Conservation (phyloP, 2,888 invertebrate genomes). For the Drosophila anomelani region DNA sequence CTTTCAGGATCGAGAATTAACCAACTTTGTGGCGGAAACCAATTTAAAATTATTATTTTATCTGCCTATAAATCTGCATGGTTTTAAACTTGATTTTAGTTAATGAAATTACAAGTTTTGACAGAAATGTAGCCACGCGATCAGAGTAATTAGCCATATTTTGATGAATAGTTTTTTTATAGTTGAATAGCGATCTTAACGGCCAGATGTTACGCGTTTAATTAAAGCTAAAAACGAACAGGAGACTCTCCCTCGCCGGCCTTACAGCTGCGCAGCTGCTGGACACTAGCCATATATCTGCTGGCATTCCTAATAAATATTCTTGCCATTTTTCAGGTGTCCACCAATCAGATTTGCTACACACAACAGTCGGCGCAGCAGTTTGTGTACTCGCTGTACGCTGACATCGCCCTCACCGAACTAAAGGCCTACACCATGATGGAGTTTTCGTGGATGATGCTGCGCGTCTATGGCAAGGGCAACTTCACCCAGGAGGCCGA, state of each 20-base stretch:
- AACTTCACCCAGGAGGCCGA: slow-evolving; percentile 91
- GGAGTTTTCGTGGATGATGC: slow-evolving; percentile 95
- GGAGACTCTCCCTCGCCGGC: not conserved
- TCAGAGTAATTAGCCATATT: slow-evolving; percentile 9
- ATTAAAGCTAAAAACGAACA: slow-evolving; percentile 28
- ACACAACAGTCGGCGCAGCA: slow-evolving; percentile 92
- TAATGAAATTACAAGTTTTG: not conserved
- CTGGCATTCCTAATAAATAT: slow-evolving; percentile 6
- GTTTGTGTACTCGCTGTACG: slow-evolving; percentile 92
- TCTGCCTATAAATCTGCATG: not conserved
- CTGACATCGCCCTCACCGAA: slow-evolving; percentile 92
- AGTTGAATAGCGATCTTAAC: slow-evolving; percentile 16
- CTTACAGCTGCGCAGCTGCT: slow-evolving; percentile 8
- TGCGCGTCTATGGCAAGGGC: slow-evolving; percentile 91
- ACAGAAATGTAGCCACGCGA: slow-evolving; percentile 5
- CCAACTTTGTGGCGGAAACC: no score
- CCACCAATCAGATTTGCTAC: slow-evolving; percentile 88
- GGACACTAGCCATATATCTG: not conserved
- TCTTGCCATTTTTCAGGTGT: slow-evolving; percentile 86
- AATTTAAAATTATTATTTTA: not conserved
- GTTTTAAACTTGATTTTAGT: not conserved
- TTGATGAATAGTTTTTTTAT: not conserved
- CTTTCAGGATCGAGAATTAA: not conserved
- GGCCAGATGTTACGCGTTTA: slow-evolving; percentile 19
- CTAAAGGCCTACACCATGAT: slow-evolving; percentile 95